These are phyloP conservation scores for Lithosia quadra DNA, from an alignment of 2,888 invertebrate genomes.

Conservation along the genomic window DNA sequence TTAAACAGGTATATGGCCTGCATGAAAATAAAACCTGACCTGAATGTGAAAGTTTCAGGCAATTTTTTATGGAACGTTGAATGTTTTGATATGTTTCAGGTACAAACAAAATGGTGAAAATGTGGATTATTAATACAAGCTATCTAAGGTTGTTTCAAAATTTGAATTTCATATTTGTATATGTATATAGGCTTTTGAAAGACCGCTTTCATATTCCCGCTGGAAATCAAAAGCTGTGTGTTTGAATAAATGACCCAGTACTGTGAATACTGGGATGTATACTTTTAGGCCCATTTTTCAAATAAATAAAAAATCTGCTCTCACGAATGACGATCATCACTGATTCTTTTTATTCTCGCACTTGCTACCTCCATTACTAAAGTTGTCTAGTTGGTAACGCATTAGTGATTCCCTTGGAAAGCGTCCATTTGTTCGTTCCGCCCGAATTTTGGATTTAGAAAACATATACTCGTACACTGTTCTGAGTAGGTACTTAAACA, in stretches of 20 bases:
- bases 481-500: not conserved
- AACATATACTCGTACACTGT: not conserved
- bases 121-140: not conserved
- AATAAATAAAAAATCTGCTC: not conserved
- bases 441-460: not conserved
- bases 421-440: not conserved
- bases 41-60: too few species aligned
- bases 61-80: too few species aligned
- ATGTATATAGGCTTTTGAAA: conserved; percentile 6
- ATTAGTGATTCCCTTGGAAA: not conserved
- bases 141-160: not conserved
- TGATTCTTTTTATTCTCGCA: not conserved
- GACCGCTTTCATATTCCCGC: conserved; percentile 20
- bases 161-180: conserved; percentile 3
- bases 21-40: too few species aligned
- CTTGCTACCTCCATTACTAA: not conserved
- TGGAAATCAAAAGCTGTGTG: conserved; percentile 20
- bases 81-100: too few species aligned
- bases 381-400: not conserved
- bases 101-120: not conserved
- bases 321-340: not conserved
- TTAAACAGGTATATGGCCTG: too few species aligned
- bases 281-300: not conserved
- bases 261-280: not conserved
- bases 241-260: conserved; percentile 14